Percentiles rank a stretch among this genome's conserved stretches.
These are phyloP conservation scores for Ailuropoda melanoleuca DNA, from an alignment of 2,113 vertebrate species.

Conservation along the genomic window DNA sequence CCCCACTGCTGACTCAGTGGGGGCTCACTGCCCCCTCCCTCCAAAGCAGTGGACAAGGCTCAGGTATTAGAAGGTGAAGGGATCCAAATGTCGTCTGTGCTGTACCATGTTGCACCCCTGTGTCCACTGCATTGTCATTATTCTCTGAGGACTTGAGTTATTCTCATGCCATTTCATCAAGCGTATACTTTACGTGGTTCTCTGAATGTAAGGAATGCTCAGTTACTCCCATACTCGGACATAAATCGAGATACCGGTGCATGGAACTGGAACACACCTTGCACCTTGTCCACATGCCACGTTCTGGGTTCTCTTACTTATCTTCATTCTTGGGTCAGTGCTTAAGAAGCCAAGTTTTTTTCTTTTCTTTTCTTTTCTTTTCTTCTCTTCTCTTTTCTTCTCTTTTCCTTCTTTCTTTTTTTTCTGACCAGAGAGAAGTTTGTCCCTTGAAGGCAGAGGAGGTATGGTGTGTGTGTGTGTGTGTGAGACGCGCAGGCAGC, in stretches of 20 bases:
- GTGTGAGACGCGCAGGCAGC: neutral
- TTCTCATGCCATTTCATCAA: neutral
- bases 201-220: neutral
- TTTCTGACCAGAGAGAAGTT: neutral
- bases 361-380: no score
- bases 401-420: neutral
- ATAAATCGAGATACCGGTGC: neutral
- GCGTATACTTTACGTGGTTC: neutral
- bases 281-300: neutral
- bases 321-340: neutral
- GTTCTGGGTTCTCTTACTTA: neutral
- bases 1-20: neutral
- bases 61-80: neutral
- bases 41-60: neutral
- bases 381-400: no score
- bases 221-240: neutral
- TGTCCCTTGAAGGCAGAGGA: neutral
- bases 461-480: accelerated
- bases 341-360: neutral
- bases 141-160: neutral
- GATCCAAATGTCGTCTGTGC: neutral
- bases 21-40: neutral
- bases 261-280: neutral
- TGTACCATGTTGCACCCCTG: neutral
- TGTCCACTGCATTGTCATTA: neutral